Base-by-base conservation (phyloP, 2,113 vertebrate genomes). In the Labrus mixtus region DNA sequence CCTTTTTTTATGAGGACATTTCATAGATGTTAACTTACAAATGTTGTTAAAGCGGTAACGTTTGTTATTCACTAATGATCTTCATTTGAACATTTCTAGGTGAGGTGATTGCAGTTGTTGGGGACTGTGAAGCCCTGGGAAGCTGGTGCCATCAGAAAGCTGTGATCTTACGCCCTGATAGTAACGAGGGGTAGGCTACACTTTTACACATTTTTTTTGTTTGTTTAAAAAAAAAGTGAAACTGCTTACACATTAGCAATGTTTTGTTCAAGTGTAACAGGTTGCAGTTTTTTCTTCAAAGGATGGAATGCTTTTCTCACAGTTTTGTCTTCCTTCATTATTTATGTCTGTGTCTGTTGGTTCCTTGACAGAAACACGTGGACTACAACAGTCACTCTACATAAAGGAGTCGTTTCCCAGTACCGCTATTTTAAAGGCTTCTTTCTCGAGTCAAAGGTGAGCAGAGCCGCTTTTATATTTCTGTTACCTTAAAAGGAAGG, bases 371-470 rank as follows among this genome's bases (percentile, higher is more conserved):
- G 97, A 54, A 62, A 85, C 1, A 81, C 90, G 1, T 98, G 97
- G 98, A 96, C 92, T 73, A 72, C 90, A 72, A 89, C 92, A 0
- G 33, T 97, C 81, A 68, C 73, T 57, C 94, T 99, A 37, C 93
- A 91, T 10, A 93, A 78, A 91, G 96, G 95, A 82, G 76, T 81
- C 57, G 92, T 93, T 57, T 68, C 94, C 90, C 73, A 80, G 10
- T 99, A 99, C 87, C 96, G 97, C 20, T 99, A 98, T 87, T 97
- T 98, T 86, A 97, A 93, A 92, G 97, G 97, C 54, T 96, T 92
- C 91, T 96, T 97, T 90, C 79, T 98, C 79, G 95, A 97, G 88
- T 93, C 97, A 48, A 97, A 96, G 97, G 95, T 95, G 91, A 94
- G 90, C 54, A 45, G n/a, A 95, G 93, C 79, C 79, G 1, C 39